Base-by-base conservation (phyloP, 23 tunicate genomes). In the Oikopleura dioica region DNA sequence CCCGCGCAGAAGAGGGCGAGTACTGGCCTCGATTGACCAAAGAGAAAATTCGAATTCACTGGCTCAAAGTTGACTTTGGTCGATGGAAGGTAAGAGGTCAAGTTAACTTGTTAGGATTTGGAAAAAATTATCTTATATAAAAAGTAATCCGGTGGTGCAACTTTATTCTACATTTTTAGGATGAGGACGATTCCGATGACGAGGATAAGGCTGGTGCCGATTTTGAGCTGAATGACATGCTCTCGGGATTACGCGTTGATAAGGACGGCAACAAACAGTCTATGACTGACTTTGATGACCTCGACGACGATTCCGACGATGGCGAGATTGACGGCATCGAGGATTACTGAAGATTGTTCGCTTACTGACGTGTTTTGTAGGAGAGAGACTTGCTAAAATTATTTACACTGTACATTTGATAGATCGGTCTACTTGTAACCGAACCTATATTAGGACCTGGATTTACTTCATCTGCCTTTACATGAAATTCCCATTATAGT, bases 21-120 rank as follows among this genome's bases (percentile, higher is more conserved):
- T 87, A 83, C 82, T 87, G 95, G 95, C 87, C 88, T 9, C 68
- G 85, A 9, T 80, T 87, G n/a, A 86, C 95, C 0, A 80, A 78
- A 51, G 76, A 83, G 38, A 58, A 59, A 51, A 83, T 83, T 78
- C 78, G 78, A 36, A 84, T 84, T 35, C 95, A 87, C 77, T 87
- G 68, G 67, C 69, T 87, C 35, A 87, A 87, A 78, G 38, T 87
- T n/a, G 87, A 87, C 77, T 87, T 87, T 81, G 85, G 81, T 24
- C 82, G 79, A 30, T 87, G 95, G 95, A 80, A 37, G 68, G 72
- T 63, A 63, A 28, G n/a, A n/a, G n/a, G n/a, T n/a, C n/a, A n/a
- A n/a, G n/a, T n/a, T n/a, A n/a, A n/a, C n/a, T n/a, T n/a, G n/a
- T n/a, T n/a, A n/a, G n/a, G n/a, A n/a, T n/a, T n/a, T n/a, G n/a